A percentile compares a stretch with the other conserved stretches of the same genome.
These are phyloP conservation scores for Rhinophrynus dorsalis DNA, from an alignment of 2,797 vertebrate genomes.

Conservation along the genomic window DNA sequence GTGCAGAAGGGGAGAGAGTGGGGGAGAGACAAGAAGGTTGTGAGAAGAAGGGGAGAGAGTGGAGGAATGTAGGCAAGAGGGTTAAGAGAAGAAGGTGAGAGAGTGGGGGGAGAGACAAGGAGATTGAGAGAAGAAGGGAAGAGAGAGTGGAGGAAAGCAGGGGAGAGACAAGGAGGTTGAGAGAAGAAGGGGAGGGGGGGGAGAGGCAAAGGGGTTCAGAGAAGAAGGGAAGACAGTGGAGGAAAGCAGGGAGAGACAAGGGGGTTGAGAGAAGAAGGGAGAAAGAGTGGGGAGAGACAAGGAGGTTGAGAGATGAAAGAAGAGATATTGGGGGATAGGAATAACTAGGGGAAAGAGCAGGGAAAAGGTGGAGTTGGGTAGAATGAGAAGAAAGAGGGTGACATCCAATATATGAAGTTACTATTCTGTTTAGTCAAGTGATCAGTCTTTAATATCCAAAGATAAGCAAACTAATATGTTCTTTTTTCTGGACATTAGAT, in stretches of 20 bases:
- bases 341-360: too few species aligned
- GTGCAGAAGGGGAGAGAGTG: not conserved
- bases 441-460: too few species aligned
- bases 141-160: not conserved
- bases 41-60: not conserved
- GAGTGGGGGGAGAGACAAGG: not conserved
- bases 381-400: too few species aligned
- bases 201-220: too few species aligned
- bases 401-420: too few species aligned
- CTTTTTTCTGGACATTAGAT: too few species aligned
- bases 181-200: not conserved
- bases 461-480: too few species aligned
- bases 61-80: not conserved
- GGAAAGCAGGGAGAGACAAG: not conserved
- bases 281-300: not conserved
- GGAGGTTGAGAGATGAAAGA: not conserved
- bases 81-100: not conserved
- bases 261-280: not conserved
- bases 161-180: not conserved
- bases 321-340: too few species aligned
- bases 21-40: too few species aligned
- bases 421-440: too few species aligned
- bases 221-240: not conserved
- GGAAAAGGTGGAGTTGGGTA: too few species aligned
- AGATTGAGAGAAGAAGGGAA: not conserved